Percentiles rank a stretch among this genome's conserved stretches.
phyloP scores from a whole-genome alignment of 2,797 vertebrate genomes.

The Rachycentron canadum region DNA sequence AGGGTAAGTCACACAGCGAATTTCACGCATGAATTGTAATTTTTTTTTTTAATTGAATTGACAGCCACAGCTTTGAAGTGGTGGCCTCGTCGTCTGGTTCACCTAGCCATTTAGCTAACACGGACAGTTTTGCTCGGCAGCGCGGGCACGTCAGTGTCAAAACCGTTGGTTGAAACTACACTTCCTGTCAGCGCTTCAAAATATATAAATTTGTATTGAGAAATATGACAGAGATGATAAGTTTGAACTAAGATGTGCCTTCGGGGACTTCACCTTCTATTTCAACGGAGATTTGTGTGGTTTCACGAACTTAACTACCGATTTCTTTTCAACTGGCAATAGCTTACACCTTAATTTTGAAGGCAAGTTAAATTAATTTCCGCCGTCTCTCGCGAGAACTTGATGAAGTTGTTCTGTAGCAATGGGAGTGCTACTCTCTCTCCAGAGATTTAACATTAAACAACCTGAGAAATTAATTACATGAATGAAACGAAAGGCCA shows the following conservation, averaged over 20 bases:
- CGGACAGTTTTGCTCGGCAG: not conserved
- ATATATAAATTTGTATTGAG: fast-evolving
- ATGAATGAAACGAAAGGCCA: not conserved
- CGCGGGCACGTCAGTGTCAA: slow-evolving; percentile 35
- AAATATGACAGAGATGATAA: fast-evolving
- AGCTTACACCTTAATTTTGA: slow-evolving; percentile 40
- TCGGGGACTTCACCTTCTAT: fast-evolving
- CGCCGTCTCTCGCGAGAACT: slow-evolving; percentile 4
- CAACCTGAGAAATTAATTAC: not conserved
- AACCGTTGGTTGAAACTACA: not conserved
- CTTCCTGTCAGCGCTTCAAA: slow-evolving; percentile 57
- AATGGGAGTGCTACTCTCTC: not conserved
- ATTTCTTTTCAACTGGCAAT: not conserved
- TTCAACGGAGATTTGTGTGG: fast-evolving
- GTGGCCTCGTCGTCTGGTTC: not conserved
- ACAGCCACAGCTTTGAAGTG: not conserved
- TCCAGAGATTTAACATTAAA: not conserved
- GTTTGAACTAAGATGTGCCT: fast-evolving
- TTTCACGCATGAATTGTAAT: not conserved
- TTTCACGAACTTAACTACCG: fast-evolving
- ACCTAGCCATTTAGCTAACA: not conserved
- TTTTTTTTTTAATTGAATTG: not conserved
- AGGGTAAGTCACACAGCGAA: slow-evolving; percentile 85
- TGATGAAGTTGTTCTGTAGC: not conserved
- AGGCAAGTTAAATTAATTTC: slow-evolving; percentile 25